phyloP scores from a whole-genome alignment of 2,113 vertebrate species.

The Oostethus manadensis region DNA sequence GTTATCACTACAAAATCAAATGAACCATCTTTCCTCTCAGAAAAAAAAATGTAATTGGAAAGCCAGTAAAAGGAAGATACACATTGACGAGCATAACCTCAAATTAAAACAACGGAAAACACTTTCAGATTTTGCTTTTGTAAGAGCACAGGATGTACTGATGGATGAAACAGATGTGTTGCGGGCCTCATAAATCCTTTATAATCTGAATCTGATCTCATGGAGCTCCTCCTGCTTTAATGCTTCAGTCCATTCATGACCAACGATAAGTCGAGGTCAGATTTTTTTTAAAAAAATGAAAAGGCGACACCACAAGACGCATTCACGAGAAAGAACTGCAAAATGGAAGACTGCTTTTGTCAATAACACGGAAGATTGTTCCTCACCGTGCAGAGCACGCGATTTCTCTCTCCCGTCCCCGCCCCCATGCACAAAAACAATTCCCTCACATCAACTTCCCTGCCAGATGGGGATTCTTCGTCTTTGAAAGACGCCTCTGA shows the following conservation, averaged over 20 bases:
- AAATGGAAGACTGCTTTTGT: constrained; percentile 63
- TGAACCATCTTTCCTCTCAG: too few relatives aligned
- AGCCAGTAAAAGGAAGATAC: neutral
- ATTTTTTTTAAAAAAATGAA: neutral
- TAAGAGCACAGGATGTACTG: constrained; percentile 8
- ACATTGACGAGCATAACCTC: neutral
- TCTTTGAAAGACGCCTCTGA: constrained; percentile 52
- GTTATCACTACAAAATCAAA: too few relatives aligned
- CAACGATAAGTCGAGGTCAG: neutral
- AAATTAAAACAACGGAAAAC: neutral
- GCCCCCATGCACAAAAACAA: constrained; percentile 46
- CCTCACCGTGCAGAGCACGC: constrained; percentile 63
- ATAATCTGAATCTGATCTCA: constrained; percentile 56
- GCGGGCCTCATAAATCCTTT: constrained; percentile 51
- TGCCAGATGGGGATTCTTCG: constrained; percentile 57
- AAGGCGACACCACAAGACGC: neutral
- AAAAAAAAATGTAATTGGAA: too few relatives aligned
- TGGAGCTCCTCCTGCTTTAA: constrained; percentile 31
- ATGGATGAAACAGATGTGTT: constrained; percentile 43
- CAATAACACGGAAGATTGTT: constrained; percentile 40
- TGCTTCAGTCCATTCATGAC: constrained; percentile 19
- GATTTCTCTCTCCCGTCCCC: constrained; percentile 11
- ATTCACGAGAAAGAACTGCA: constrained; percentile 24
- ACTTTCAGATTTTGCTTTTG: constrained; percentile 12
- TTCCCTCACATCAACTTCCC: constrained; percentile 43